These are phyloP conservation scores for Neodiprion pinetum DNA, from an alignment of 1,140 invertebrate species.

Conservation along the genomic window DNA sequence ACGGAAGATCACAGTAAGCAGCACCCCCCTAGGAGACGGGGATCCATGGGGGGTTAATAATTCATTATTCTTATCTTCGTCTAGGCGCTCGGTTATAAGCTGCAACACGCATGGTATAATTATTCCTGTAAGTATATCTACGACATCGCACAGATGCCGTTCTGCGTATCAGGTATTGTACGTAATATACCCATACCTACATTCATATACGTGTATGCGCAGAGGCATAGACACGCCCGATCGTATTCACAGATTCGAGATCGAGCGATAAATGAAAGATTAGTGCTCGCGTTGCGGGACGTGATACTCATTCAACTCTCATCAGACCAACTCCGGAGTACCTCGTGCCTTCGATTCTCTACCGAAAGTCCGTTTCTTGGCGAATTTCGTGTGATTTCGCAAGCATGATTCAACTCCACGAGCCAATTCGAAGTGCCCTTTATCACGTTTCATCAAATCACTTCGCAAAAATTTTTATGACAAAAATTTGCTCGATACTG, in stretches of 20 bases:
- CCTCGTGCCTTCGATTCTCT: not conserved
- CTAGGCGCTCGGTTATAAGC: not conserved
- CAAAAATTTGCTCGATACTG: no score
- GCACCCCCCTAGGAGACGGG: no score
- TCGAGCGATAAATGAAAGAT: conserved; percentile 9
- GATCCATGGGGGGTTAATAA: conserved; percentile 26
- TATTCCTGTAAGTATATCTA: not conserved
- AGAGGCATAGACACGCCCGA: not conserved
- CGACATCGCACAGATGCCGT: conserved; percentile 8
- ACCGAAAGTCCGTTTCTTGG: no score
- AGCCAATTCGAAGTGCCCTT: no score
- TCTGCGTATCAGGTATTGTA: not conserved
- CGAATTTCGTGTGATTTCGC: no score
- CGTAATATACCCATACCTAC: not conserved
- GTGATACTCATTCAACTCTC: conserved; percentile 13
- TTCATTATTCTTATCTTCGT: conserved; percentile 34
- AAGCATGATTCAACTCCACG: no score
- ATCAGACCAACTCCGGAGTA: not conserved
- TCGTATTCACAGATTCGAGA: conserved; percentile 6
- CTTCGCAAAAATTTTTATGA: no score
- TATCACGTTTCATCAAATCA: no score
- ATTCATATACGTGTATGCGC: no score
- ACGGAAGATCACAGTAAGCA: not conserved
- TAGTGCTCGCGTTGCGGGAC: not conserved
- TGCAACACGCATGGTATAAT: no score